Conservation (phyloP, 2,113 vertebrate species). For the Datnioides undecimradiatus region DNA sequence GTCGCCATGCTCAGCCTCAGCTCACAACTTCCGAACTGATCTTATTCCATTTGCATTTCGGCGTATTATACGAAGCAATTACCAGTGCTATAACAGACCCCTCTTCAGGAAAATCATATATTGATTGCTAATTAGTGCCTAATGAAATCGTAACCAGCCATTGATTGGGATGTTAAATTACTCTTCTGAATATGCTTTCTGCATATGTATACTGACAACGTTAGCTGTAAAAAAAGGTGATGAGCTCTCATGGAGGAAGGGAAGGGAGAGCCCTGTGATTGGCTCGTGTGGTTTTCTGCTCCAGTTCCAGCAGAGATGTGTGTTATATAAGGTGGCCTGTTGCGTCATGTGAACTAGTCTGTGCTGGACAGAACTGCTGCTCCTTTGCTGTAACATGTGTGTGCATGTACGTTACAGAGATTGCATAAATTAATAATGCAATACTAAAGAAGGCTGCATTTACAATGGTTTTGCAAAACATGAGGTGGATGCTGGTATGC, state of each 20-base stretch:
- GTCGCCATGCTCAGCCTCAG: slow-evolving; percentile 33
- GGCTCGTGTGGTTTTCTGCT: slow-evolving; percentile 70
- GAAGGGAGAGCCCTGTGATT: slow-evolving; percentile 21
- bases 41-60: slow-evolving; percentile 71
- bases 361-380: slow-evolving; percentile 52
- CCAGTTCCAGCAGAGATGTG: slow-evolving; percentile 67
- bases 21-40: slow-evolving; percentile 54
- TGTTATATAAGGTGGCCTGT: slow-evolving; percentile 77
- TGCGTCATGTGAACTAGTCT: slow-evolving; percentile 61
- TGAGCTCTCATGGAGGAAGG: slow-evolving; percentile 29
- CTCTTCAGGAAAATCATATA: slow-evolving; percentile 78
- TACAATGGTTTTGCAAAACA: not conserved
- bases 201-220: slow-evolving; percentile 36
- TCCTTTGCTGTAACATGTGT: slow-evolving; percentile 23
- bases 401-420: slow-evolving; percentile 16
- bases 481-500: not conserved
- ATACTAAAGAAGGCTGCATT: not conserved
- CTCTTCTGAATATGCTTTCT: slow-evolving; percentile 59
- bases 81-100: slow-evolving; percentile 59
- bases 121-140: slow-evolving; percentile 82
- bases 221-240: slow-evolving; percentile 48
- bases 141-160: slow-evolving; percentile 78
- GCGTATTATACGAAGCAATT: slow-evolving; percentile 77
- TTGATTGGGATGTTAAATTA: slow-evolving; percentile 48
- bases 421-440: not conserved